phyloP scores from a whole-genome alignment of 2,797 vertebrate genomes.

The Acrocephalus scirpaceus region DNA sequence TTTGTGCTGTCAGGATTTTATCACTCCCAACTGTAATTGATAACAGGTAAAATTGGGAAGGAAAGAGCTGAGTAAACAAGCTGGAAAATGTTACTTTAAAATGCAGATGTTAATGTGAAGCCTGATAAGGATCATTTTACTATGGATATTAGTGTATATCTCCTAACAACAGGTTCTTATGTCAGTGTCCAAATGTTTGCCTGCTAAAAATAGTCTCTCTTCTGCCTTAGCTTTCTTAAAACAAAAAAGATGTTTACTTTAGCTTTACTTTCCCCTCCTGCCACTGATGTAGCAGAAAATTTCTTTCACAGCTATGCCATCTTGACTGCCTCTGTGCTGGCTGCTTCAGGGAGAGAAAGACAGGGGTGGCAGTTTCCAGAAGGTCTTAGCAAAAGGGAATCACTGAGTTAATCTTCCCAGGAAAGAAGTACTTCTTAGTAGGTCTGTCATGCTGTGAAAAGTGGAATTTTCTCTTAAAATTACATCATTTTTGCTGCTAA shows the following conservation, averaged over 20 bases:
- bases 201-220: not conserved
- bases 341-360: not conserved
- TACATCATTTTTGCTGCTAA: not conserved
- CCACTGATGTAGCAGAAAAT: not conserved
- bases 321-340: not conserved
- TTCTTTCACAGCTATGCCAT: not conserved
- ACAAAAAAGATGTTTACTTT: not conserved
- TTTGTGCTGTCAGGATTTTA: not conserved
- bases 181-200: not conserved
- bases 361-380: not conserved
- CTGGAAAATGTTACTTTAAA: not conserved
- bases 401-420: not conserved
- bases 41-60: not conserved
- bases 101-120: not conserved
- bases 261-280: not conserved
- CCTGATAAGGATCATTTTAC: not conserved
- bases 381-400: not conserved
- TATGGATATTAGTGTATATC: not conserved
- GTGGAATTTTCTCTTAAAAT: not conserved
- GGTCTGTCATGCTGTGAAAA: not conserved
- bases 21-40: not conserved
- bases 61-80: slow-evolving; percentile 18
- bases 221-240: not conserved
- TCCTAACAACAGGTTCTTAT: not conserved
- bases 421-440: not conserved